These are phyloP conservation scores for Hycleus cichorii DNA, from an alignment of 1,140 invertebrate species.

Conservation along the genomic window DNA sequence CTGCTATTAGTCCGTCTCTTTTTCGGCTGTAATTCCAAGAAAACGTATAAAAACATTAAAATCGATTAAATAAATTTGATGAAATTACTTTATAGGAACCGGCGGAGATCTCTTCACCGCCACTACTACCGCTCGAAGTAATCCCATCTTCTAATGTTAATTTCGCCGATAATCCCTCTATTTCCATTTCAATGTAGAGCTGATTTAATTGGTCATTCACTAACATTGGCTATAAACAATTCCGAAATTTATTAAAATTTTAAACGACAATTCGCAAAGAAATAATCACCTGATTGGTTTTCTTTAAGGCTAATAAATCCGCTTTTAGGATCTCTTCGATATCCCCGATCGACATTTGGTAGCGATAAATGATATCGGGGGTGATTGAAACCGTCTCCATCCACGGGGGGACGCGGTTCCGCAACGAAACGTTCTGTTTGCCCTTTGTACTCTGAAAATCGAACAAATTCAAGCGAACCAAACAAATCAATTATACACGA, in stretches of 20 bases:
- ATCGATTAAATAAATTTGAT: background rate
- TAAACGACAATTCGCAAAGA: background rate
- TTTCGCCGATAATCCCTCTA: slow-evolving; percentile 51
- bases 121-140: slow-evolving; percentile 49
- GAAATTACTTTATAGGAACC: slow-evolving; percentile 27
- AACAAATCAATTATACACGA: slow-evolving; percentile 1
- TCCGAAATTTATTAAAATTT: background rate
- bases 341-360: slow-evolving; percentile 54
- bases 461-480: background rate
- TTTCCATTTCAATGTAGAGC: slow-evolving; percentile 61
- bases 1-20: slow-evolving; percentile 47
- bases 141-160: slow-evolving; percentile 56
- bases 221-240: slow-evolving; percentile 49
- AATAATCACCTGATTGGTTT: slow-evolving; percentile 48
- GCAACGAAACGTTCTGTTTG: slow-evolving; percentile 28
- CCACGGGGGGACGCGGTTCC: slow-evolving; percentile 55
- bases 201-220: slow-evolving; percentile 68
- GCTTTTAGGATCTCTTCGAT: slow-evolving; percentile 56
- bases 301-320: slow-evolving; percentile 54
- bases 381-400: slow-evolving; percentile 55
- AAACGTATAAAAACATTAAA: background rate
- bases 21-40: slow-evolving; percentile 29
- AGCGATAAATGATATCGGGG: slow-evolving; percentile 59
- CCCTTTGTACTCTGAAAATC: slow-evolving; percentile 23
- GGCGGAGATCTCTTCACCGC: slow-evolving; percentile 42